phyloP scores from a whole-genome alignment of 2,888 invertebrate genomes.

The Leptura quadrifasciata region DNA sequence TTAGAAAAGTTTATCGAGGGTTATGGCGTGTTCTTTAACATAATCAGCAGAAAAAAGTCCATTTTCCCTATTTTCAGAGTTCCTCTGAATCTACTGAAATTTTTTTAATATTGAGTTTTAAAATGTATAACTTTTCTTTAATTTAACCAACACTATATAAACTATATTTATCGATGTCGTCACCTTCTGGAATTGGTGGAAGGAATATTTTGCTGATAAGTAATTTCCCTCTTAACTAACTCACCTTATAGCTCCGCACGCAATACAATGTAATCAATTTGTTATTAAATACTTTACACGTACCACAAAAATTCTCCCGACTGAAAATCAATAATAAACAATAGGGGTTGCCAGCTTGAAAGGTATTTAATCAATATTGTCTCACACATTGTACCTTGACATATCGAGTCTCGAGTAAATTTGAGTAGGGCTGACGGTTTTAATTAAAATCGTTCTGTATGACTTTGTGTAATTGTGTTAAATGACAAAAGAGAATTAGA shows the following conservation, averaged over 20 bases:
- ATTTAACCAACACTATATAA: too few species aligned
- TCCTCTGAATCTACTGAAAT: too few species aligned
- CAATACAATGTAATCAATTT: neutral
- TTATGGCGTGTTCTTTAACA: too few species aligned
- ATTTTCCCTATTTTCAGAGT: too few species aligned
- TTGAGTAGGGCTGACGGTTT: neutral
- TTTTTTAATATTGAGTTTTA: too few species aligned
- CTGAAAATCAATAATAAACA: conserved; percentile 10
- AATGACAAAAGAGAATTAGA: too few species aligned
- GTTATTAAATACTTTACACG: neutral
- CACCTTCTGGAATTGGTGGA: too few species aligned
- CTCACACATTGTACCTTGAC: neutral
- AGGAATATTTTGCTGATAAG: neutral
- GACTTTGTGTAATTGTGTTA: neutral
- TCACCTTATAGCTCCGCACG: neutral
- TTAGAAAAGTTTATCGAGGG: too few species aligned
- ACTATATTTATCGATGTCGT: too few species aligned
- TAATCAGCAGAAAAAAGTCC: too few species aligned
- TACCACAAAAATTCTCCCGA: neutral
- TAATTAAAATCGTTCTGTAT: neutral
- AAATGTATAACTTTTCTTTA: too few species aligned
- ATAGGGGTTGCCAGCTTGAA: conserved; percentile 1
- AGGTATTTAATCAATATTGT: conserved; percentile 20
- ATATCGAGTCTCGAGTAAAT: neutral
- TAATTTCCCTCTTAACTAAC: neutral